phyloP scores from a whole-genome alignment of 2,888 invertebrate genomes.

The Patella depressa region DNA sequence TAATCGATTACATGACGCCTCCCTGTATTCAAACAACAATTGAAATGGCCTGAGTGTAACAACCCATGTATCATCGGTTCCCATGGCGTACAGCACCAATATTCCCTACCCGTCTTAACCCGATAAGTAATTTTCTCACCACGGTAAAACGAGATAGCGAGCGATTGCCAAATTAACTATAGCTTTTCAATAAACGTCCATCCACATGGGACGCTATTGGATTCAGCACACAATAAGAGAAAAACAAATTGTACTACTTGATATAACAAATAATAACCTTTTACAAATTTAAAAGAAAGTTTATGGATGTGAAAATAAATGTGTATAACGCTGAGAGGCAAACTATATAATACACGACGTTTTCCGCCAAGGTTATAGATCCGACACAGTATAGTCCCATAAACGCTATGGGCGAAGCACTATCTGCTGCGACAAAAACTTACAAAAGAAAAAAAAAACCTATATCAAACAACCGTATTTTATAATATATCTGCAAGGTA shows the following conservation, averaged over 20 bases:
- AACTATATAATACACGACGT: no score
- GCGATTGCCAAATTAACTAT: conserved; percentile 2
- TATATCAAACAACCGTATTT: no score
- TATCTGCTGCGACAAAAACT: no score
- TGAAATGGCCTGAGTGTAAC: background rate
- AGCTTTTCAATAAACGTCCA: background rate
- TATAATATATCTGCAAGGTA: no score
- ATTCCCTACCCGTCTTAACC: background rate
- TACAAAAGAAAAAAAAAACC: no score
- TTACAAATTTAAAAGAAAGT: no score
- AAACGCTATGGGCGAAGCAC: no score
- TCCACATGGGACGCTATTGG: conserved; percentile 5
- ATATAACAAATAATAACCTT: background rate
- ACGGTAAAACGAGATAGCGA: background rate
- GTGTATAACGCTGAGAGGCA: no score
- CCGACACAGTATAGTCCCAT: no score
- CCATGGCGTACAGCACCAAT: background rate
- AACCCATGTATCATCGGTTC: background rate
- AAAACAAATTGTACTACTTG: background rate
- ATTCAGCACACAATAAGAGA: conserved; percentile 2
- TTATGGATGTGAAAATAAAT: no score
- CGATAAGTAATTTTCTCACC: conserved; percentile 8
- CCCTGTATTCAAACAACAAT: conserved; percentile 7
- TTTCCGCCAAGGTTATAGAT: no score
- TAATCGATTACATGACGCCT: conserved; percentile 9